Percentiles rank a stretch among this genome's conserved stretches.
Evolutionary conservation across 1,140 invertebrate species (phyloP).

Genomic region (Diabrotica undecimpunctata): DNA sequence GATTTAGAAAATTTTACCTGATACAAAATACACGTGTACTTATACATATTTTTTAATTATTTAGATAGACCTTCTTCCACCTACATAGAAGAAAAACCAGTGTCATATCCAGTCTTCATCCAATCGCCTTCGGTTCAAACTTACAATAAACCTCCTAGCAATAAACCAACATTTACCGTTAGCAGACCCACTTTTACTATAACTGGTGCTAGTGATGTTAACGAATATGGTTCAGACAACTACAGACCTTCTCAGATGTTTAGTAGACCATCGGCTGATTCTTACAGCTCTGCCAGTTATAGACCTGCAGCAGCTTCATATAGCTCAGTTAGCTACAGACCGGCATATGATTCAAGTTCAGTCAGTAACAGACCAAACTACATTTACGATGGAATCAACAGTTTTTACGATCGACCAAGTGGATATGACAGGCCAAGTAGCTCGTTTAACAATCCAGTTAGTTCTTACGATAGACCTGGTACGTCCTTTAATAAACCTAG

Average conservation of each 20-base stretch:
- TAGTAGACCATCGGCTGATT: background rate
- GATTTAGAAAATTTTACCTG: too few relatives aligned
- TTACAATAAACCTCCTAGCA: background rate
- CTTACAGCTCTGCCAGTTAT: background rate
- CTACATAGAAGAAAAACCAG: background rate
- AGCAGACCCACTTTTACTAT: background rate
- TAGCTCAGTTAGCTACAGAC: background rate
- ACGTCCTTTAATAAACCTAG: slow-evolving; percentile 28
- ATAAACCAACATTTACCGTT: background rate
- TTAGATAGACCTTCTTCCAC: background rate
- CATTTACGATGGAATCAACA: too few relatives aligned
- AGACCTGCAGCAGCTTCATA: background rate
- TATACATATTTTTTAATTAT: background rate
- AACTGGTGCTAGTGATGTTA: background rate
- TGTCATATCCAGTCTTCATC: background rate
- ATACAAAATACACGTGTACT: too few relatives aligned
- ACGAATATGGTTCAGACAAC: background rate
- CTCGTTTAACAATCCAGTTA: background rate
- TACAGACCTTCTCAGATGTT: background rate
- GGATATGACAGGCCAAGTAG: background rate
- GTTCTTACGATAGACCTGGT: background rate
- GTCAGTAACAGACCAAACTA: background rate
- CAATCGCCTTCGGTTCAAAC: background rate
- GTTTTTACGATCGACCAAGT: background rate
- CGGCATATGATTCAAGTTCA: background rate